phyloP scores from a whole-genome alignment of 37 sponge, comb jelly and placozoan species.

The Chondrilla cf. caribensis region DNA sequence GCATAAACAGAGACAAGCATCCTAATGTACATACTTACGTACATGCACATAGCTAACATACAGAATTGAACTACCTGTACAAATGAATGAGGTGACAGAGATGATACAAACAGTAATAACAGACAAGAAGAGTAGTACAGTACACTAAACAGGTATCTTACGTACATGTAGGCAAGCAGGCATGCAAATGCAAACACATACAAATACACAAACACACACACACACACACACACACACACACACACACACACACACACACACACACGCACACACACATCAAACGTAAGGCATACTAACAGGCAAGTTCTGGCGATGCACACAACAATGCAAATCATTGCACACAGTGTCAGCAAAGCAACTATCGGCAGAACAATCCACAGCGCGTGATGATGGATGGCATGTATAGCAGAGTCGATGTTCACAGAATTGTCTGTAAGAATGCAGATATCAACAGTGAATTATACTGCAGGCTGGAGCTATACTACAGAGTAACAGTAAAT shows the following conservation, averaged over 20 bases:
- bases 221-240: constrained; percentile 22
- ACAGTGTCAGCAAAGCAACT: not conserved
- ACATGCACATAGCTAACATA: not conserved
- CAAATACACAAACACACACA: constrained; percentile 4
- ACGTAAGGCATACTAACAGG: not conserved
- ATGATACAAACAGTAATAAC: too few species aligned
- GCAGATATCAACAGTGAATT: not conserved
- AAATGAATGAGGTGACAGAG: too few species aligned
- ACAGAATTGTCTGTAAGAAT: not conserved
- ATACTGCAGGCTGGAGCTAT: too few species aligned
- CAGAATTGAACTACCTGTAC: too few species aligned
- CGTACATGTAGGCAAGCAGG: not conserved
- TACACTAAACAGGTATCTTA: not conserved
- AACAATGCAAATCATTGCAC: not conserved
- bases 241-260: not conserved
- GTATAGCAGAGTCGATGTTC: not conserved
- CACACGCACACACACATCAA: not conserved
- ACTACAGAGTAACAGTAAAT: too few species aligned
- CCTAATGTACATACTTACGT: not conserved
- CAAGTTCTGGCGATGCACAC: constrained; percentile 3
- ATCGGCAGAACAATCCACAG: constrained; percentile 3
- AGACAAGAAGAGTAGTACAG: not conserved
- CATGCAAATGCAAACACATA: not conserved
- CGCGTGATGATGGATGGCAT: not conserved
- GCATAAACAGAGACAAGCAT: not conserved